Evolutionary conservation across 1,140 invertebrate species (phyloP).

Genomic region (Drosophila parabipectinata): DNA sequence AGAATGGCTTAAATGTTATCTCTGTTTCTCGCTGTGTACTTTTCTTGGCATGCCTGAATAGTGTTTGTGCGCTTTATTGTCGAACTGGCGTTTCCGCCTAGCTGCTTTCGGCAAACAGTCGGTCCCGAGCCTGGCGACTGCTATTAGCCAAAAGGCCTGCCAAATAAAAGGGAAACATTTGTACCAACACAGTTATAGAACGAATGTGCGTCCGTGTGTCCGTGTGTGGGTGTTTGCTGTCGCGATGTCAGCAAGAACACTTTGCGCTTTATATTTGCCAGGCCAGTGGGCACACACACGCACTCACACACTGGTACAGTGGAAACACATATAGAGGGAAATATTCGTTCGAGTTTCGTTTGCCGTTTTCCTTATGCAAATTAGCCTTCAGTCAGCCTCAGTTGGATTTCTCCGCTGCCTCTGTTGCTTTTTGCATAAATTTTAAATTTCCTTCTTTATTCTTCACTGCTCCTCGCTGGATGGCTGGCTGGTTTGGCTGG

Average conservation of each 20-base stretch:
- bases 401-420: constrained; percentile 25
- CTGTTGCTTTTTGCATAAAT: constrained; percentile 75
- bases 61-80: constrained; percentile 57
- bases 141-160: constrained; percentile 75
- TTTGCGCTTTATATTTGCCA: constrained; percentile 77
- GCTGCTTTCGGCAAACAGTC: constrained; percentile 47
- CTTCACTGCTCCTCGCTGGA: constrained; percentile 37
- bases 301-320: constrained; percentile 7
- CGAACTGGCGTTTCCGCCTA: constrained; percentile 51
- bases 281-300: constrained; percentile 54
- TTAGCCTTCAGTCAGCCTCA: constrained; percentile 52
- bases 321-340: background rate
- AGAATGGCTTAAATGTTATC: background rate
- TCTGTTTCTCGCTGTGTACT: constrained; percentile 6
- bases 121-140: constrained; percentile 2
- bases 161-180: constrained; percentile 74
- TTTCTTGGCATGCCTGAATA: constrained; percentile 31
- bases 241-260: constrained; percentile 76
- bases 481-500: too few relatives aligned
- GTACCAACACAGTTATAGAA: constrained; percentile 32
- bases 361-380: constrained; percentile 80
- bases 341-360: constrained; percentile 51
- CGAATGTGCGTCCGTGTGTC: background rate
- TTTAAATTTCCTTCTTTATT: constrained; percentile 73
- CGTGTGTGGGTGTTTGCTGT: constrained; percentile 51